Conservation (phyloP, 2,113 vertebrate species). For the Elaphurus davidianus region DNA sequence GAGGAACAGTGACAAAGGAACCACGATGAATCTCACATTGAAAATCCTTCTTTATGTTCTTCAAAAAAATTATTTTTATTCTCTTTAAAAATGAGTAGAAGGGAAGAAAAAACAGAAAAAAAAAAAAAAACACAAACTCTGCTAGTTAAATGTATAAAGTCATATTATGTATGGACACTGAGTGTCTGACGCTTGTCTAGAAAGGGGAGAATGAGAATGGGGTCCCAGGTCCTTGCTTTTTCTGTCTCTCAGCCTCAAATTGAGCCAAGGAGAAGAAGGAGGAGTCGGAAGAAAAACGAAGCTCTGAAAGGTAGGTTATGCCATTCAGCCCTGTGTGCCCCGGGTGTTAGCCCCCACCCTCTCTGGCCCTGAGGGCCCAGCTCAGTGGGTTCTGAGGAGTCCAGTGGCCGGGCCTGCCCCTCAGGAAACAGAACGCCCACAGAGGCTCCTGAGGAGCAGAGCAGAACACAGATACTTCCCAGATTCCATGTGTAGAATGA, state of each 20-base stretch:
- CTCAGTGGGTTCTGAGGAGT: neutral
- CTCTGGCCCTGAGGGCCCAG: neutral
- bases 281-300: neutral
- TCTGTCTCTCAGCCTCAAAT: neutral
- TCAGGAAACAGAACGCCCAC: neutral
- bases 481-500: neutral
- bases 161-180: too few relatives aligned
- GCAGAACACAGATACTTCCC: neutral
- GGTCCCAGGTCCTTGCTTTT: fast-evolving
- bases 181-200: neutral
- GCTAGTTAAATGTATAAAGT: neutral
- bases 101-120: neutral
- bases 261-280: neutral
- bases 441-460: neutral
- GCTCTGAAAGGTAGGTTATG: neutral
- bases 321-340: neutral
- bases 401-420: fast-evolving
- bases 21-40: neutral
- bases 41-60: neutral
- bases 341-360: neutral
- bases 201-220: neutral
- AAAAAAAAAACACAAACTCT: neutral
- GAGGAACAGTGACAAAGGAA: neutral
- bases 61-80: neutral
- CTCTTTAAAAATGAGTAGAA: neutral